A percentile compares a stretch with the other conserved stretches of the same genome.
Evolutionary conservation across 2,113 vertebrate genomes (phyloP).

Genomic region (Gallinago undulata): DNA sequence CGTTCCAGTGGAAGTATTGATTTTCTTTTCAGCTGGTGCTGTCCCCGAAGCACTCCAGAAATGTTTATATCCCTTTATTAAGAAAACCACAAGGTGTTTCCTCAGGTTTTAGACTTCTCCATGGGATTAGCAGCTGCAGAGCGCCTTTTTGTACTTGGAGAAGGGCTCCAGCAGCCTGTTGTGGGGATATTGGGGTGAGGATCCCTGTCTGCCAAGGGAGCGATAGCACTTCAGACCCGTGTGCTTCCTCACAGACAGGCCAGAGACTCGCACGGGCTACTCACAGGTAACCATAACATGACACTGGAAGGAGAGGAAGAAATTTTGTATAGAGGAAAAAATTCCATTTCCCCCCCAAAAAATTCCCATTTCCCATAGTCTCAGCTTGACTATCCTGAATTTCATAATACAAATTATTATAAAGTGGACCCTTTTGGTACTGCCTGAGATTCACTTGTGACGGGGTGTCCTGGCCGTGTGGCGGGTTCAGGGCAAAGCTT

Average conservation of each 20-base stretch:
- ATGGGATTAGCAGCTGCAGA: background rate
- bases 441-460: background rate
- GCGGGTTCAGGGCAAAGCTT: background rate
- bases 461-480: accelerated
- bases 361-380: too few relatives aligned
- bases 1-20: background rate
- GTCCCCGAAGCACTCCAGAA: background rate
- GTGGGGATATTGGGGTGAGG: background rate
- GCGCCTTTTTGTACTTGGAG: background rate
- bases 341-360: background rate
- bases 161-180: background rate
- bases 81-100: background rate
- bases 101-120: background rate
- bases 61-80: background rate
- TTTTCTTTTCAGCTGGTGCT: background rate
- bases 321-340: background rate
- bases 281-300: accelerated
- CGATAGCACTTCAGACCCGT: background rate
- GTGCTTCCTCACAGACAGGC: accelerated
- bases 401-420: background rate
- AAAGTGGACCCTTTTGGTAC: accelerated
- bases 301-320: background rate
- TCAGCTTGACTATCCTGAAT: background rate
- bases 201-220: background rate
- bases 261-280: background rate